Conservation (phyloP, 2,113 vertebrate species). For the Hippocampus mohnikei region DNA sequence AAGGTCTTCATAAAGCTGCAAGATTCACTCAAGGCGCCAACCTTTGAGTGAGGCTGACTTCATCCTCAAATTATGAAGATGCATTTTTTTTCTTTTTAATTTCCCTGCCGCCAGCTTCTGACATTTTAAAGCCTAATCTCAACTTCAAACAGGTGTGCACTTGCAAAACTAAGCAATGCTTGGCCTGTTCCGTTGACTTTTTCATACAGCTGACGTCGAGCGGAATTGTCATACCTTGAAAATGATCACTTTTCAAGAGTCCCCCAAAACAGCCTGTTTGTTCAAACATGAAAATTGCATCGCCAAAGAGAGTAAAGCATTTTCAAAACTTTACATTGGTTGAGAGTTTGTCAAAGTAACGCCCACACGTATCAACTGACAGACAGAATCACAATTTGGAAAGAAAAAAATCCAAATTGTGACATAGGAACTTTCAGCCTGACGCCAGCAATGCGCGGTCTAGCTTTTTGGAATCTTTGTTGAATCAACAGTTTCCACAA, state of each 20-base stretch:
- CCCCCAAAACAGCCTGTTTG: too few species aligned
- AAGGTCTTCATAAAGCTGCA: background rate
- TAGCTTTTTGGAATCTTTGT: background rate
- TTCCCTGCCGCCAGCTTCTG: constrained; percentile 29
- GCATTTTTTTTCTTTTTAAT: constrained; percentile 47
- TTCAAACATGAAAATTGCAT: too few species aligned
- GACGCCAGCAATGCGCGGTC: background rate
- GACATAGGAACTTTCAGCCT: too few species aligned
- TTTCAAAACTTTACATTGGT: too few species aligned
- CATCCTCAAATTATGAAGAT: constrained; percentile 37
- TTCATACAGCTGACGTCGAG: background rate
- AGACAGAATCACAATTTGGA: too few species aligned
- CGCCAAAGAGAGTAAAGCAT: too few species aligned
- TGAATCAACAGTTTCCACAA: constrained; percentile 25
- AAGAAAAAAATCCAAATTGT: too few species aligned
- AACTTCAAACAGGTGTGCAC: background rate
- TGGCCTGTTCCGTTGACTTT: background rate
- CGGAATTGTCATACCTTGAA: too few species aligned
- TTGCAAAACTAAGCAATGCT: background rate
- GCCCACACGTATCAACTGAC: too few species aligned
- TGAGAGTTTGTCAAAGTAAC: too few species aligned
- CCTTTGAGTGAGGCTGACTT: constrained; percentile 23
- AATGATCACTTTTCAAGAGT: too few species aligned
- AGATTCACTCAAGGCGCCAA: background rate
- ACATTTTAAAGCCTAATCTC: constrained; percentile 4